phyloP scores from a whole-genome alignment of 2,888 invertebrate genomes.

The Holacanthella duospinosa region DNA sequence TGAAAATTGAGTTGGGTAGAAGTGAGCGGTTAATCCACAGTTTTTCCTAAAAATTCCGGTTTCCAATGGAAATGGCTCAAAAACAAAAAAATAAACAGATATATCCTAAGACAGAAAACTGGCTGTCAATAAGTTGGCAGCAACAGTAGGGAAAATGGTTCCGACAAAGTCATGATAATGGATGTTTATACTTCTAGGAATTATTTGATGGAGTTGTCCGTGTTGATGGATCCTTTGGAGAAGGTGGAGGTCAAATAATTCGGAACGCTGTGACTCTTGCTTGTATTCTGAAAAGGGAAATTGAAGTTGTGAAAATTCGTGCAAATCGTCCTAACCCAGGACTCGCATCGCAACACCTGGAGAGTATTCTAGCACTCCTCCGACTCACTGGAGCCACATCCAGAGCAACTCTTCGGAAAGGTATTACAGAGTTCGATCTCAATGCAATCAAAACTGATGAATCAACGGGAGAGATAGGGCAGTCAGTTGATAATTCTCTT shows the following conservation, averaged over 20 bases:
- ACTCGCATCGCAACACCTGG: conserved; percentile 32
- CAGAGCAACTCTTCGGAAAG: conserved; percentile 14
- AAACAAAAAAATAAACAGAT: too few relatives aligned
- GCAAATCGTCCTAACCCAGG: conserved; percentile 34
- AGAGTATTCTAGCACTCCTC: conserved; percentile 31
- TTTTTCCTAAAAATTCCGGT: too few relatives aligned
- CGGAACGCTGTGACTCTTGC: conserved; percentile 29
- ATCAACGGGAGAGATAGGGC: neutral
- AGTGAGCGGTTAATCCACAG: too few relatives aligned
- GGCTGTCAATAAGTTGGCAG: too few relatives aligned
- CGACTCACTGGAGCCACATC: conserved; percentile 26
- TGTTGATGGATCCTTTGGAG: conserved; percentile 30
- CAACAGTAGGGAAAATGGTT: too few relatives aligned
- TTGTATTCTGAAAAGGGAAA: conserved; percentile 19
- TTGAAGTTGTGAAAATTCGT: conserved; percentile 27
- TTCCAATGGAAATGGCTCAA: too few relatives aligned
- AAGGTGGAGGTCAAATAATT: conserved; percentile 36
- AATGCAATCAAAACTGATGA: conserved; percentile 21
- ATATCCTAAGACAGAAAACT: too few relatives aligned
- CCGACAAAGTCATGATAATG: too few relatives aligned
- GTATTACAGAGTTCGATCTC: conserved; percentile 22
- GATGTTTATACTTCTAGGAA: too few relatives aligned
- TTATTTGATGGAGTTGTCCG: too few relatives aligned
- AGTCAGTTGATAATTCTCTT: conserved; percentile 11
- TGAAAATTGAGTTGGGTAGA: too few relatives aligned